Percentiles rank a stretch among this genome's conserved stretches.
These are phyloP conservation scores for Microcaecilia unicolor DNA, from an alignment of 2,797 vertebrate species.

Conservation along the genomic window DNA sequence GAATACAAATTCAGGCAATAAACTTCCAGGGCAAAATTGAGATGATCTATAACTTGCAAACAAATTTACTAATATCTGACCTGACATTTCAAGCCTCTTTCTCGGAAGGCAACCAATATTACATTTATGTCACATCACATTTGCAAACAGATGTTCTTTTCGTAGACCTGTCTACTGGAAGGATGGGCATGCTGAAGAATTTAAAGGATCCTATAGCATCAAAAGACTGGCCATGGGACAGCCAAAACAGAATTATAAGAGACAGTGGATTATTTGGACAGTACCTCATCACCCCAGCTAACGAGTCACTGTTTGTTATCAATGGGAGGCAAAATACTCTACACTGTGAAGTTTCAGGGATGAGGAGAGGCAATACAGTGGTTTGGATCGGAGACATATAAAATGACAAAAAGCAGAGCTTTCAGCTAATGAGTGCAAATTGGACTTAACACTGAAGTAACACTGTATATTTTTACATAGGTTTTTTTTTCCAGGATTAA, in stretches of 20 bases:
- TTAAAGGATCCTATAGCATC: slow-evolving; percentile 67
- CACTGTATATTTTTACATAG: slow-evolving; percentile 63
- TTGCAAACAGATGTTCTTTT: slow-evolving; percentile 72
- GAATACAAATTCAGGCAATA: slow-evolving; percentile 71
- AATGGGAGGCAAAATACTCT: slow-evolving; percentile 75
- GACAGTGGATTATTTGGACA: slow-evolving; percentile 88
- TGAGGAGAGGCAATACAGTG: slow-evolving; percentile 76
- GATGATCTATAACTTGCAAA: slow-evolving; percentile 50
- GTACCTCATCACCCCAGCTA: slow-evolving; percentile 79
- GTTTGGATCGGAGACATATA: slow-evolving; percentile 96
- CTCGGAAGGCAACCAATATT: slow-evolving; percentile 71
- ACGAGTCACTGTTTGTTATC: slow-evolving; percentile 80
- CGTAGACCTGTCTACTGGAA: slow-evolving; percentile 75
- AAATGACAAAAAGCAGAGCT: slow-evolving; percentile 38
- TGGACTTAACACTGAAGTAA: slow-evolving; percentile 42
- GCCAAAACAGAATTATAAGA: slow-evolving; percentile 68
- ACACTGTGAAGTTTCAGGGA: slow-evolving; percentile 85
- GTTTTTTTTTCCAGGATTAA: too few species aligned
- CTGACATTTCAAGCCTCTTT: slow-evolving; percentile 86
- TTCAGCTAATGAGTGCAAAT: slow-evolving; percentile 16
- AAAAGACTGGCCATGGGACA: slow-evolving; percentile 74
- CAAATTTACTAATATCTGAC: slow-evolving; percentile 57
- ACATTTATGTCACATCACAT: slow-evolving; percentile 66
- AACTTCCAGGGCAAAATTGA: slow-evolving; percentile 69
- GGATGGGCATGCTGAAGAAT: slow-evolving; percentile 57